Conservation (phyloP, 2,113 vertebrate species). For the Hiodon tergisus region DNA sequence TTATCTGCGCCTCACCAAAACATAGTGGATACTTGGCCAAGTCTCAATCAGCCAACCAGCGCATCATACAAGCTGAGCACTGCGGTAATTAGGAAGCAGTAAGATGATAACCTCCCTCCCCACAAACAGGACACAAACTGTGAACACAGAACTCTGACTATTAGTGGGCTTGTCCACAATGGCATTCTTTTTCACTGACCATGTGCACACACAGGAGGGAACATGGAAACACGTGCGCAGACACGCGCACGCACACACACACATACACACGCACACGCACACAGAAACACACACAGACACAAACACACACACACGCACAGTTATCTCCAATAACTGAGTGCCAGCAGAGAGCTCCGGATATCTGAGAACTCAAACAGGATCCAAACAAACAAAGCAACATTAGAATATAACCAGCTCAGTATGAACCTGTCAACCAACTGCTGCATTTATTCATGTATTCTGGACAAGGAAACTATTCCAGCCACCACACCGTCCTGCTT, state of each 20-base stretch:
- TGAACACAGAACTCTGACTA: neutral
- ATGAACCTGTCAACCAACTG: too few species aligned
- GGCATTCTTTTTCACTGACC: too few species aligned
- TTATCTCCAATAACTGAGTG: too few species aligned
- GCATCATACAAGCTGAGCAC: conserved; percentile 39
- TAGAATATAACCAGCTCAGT: neutral
- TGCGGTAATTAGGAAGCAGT: conserved; percentile 53
- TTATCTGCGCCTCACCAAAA: conserved; percentile 53
- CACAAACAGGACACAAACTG: neutral
- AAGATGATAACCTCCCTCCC: conserved; percentile 17
- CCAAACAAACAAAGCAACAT: neutral
- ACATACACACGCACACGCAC: conserved; percentile 15
- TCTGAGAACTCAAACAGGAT: neutral
- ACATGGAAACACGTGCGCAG: neutral
- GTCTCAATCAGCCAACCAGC: conserved; percentile 46
- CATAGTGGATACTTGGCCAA: conserved; percentile 31
- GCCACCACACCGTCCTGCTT: conserved; percentile 13
- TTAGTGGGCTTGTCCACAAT: too few species aligned
- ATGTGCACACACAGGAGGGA: neutral
- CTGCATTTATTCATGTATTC: neutral
- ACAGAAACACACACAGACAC: conserved; percentile 8
- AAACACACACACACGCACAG: neutral
- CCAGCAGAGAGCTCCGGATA: too few species aligned
- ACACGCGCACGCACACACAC: neutral
- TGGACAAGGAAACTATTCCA: conserved; percentile 14